These are phyloP conservation scores for Acipenser oxyrinchus DNA, from an alignment of 2,797 vertebrate genomes.

Conservation along the genomic window DNA sequence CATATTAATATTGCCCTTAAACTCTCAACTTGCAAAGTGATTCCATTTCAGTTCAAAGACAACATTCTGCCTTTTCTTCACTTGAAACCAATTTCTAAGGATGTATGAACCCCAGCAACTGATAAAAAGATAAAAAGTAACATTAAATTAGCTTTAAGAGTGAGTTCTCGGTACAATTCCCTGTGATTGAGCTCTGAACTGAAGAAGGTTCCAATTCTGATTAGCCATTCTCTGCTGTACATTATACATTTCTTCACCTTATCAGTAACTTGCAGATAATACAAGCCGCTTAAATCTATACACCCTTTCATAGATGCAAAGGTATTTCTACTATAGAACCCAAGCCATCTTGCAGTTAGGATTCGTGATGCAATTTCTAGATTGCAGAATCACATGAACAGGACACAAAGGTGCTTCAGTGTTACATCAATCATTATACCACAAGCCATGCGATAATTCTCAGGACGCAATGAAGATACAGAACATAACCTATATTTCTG, in stretches of 20 bases:
- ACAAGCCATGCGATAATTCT: too few species aligned
- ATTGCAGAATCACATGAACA: too few species aligned
- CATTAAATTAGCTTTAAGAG: constrained; percentile 24
- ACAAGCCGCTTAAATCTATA: fast-evolving
- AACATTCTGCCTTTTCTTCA: too few species aligned
- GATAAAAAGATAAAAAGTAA: constrained; percentile 22
- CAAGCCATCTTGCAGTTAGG: too few species aligned
- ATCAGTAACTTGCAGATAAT: not conserved
- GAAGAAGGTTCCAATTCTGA: not conserved
- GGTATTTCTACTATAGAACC: not conserved
- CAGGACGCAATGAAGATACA: too few species aligned
- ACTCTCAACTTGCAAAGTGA: not conserved
- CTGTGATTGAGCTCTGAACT: constrained; percentile 15
- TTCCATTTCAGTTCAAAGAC: not conserved
- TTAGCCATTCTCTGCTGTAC: fast-evolving
- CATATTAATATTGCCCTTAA: not conserved
- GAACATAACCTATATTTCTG: too few species aligned
- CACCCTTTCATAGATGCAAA: constrained; percentile 8
- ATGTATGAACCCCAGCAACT: constrained; percentile 17
- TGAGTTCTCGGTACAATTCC: not conserved
- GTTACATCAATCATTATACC: too few species aligned
- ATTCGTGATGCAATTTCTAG: too few species aligned
- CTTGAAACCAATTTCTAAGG: constrained; percentile 2
- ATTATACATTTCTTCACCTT: constrained; percentile 13
- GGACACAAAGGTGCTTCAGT: too few species aligned